Evolutionary conservation across 2,113 vertebrate genomes (phyloP).

Genomic region (Psilopogon haemacephalus): DNA sequence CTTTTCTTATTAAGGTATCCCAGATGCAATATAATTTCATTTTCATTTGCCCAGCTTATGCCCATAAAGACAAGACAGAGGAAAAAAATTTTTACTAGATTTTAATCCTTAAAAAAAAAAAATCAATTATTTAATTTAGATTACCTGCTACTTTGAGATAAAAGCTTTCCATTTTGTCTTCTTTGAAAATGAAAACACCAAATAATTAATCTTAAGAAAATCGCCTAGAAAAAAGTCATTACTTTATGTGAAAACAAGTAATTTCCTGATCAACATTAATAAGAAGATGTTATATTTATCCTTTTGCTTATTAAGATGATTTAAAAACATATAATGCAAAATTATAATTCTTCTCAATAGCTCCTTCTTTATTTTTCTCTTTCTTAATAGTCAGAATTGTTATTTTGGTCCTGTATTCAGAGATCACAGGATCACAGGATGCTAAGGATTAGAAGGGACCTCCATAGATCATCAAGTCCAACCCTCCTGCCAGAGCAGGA

Average conservation of each 20-base stretch:
- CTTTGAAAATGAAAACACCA: not conserved
- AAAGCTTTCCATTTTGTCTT: not conserved
- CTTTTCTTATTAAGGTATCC: not conserved
- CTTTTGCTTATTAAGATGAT: not conserved
- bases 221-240: not conserved
- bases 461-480: too few relatives aligned
- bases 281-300: not conserved
- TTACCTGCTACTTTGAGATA: not conserved
- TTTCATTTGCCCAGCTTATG: not conserved
- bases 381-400: fast-evolving
- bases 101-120: not conserved
- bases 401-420: not conserved
- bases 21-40: not conserved
- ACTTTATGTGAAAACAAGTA: not conserved
- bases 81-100: fast-evolving
- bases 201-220: not conserved
- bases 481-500: too few relatives aligned
- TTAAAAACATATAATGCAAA: not conserved
- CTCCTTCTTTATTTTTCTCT: not conserved
- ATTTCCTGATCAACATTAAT: not conserved
- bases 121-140: not conserved
- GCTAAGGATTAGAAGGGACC: too few relatives aligned
- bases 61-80: not conserved
- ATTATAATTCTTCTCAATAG: not conserved
- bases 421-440: too few relatives aligned